phyloP scores from a whole-genome alignment of 1,140 invertebrate species.

The Anagrus nilaparvatae region DNA sequence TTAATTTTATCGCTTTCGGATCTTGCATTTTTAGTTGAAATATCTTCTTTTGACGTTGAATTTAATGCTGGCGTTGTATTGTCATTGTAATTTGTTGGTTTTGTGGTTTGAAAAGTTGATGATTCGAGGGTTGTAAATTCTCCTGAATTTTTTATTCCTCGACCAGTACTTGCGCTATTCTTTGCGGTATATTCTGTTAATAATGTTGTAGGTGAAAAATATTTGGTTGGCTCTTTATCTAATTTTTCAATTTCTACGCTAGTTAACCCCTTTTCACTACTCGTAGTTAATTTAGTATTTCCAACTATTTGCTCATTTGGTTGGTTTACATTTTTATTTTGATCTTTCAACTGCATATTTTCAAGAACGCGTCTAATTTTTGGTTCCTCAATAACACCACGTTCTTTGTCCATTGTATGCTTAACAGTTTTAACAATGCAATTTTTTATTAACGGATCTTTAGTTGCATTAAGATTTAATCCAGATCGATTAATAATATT shows the following conservation, averaged over 20 bases:
- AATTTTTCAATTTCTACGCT: too few species aligned
- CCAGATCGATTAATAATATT: slow-evolving; percentile 20
- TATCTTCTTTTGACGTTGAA: background rate
- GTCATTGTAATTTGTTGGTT: too few species aligned
- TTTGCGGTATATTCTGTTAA: background rate
- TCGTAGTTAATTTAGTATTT: background rate
- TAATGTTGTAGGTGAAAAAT: background rate
- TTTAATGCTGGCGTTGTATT: too few species aligned
- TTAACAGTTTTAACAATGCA: slow-evolving; percentile 27
- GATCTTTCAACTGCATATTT: background rate
- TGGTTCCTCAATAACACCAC: slow-evolving; percentile 17
- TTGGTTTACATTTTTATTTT: background rate
- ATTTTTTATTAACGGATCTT: slow-evolving; percentile 20
- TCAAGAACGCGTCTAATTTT: slow-evolving; percentile 14
- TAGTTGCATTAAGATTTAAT: slow-evolving; percentile 17
- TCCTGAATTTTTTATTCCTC: background rate
- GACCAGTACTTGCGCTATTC: too few species aligned
- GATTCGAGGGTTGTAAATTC: background rate
- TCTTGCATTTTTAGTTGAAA: background rate
- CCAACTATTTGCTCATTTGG: background rate
- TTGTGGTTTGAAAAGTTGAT: background rate
- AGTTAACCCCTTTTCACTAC: background rate
- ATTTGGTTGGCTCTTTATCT: too few species aligned
- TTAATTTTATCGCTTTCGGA: background rate
- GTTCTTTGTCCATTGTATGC: slow-evolving; percentile 15